Evolutionary conservation across 2,888 invertebrate species (phyloP).

Genomic region (Beris chalybata): DNA sequence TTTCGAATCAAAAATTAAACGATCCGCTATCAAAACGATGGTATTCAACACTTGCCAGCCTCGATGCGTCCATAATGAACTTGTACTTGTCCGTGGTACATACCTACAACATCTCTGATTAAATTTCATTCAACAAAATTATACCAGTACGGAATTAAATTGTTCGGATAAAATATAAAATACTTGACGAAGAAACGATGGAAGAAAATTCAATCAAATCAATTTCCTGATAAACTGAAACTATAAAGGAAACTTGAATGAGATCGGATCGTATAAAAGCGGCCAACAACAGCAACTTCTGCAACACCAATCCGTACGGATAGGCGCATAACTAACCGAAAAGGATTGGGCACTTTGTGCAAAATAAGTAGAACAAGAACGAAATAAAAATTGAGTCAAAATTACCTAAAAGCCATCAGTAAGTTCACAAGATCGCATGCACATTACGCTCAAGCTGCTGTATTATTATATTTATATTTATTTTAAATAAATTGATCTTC

Average conservation of each 20-base stretch:
- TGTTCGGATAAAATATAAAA: no score
- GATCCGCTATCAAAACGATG: no score
- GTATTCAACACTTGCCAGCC: no score
- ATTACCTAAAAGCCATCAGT: constrained; percentile 13
- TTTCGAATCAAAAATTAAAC: no score
- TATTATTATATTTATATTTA: constrained; percentile 40
- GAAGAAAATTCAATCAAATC: constrained; percentile 37
- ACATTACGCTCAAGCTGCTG: constrained; percentile 20
- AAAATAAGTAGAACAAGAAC: background rate
- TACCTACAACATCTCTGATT: constrained; percentile 18
- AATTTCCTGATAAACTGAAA: constrained; percentile 37
- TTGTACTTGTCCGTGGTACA: no score
- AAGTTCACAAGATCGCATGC: constrained; percentile 5
- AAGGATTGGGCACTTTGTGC: constrained; percentile 11
- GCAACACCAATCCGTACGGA: constrained; percentile 1
- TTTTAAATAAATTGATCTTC: constrained; percentile 39
- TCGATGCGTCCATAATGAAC: no score
- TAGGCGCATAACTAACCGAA: constrained; percentile 8
- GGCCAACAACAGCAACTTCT: background rate
- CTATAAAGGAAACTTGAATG: constrained; percentile 15
- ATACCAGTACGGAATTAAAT: constrained; percentile 25
- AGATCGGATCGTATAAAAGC: background rate
- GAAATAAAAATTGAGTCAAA: background rate
- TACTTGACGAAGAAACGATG: background rate
- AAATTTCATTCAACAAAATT: constrained; percentile 32